Evolutionary conservation across 2,113 vertebrate species (phyloP).

Genomic region (Natator depressus): DNA sequence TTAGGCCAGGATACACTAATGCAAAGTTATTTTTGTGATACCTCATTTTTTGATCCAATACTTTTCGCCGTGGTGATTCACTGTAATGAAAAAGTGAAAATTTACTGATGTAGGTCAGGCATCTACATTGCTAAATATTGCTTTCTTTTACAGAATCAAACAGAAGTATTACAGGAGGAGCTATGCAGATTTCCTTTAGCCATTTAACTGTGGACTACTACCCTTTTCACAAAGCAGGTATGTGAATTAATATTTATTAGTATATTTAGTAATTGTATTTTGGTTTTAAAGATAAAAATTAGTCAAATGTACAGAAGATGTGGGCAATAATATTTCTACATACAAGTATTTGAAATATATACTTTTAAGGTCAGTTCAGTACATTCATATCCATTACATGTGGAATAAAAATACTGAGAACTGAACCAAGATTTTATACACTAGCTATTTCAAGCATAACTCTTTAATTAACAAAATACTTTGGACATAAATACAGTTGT

Average conservation of each 20-base stretch:
- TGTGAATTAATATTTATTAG: not conserved
- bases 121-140: not conserved
- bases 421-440: not conserved
- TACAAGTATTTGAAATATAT: not conserved
- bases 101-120: not conserved
- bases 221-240: slow-evolving; percentile 97
- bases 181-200: slow-evolving; percentile 98
- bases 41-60: not conserved
- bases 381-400: not conserved
- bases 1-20: not conserved
- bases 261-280: not conserved
- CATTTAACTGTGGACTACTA: slow-evolving; percentile 96
- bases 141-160: slow-evolving; percentile 81
- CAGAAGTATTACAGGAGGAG: slow-evolving; percentile 91
- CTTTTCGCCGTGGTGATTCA: not conserved
- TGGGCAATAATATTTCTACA: not conserved
- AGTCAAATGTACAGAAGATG: not conserved
- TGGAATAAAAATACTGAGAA: not conserved
- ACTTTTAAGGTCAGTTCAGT: not conserved
- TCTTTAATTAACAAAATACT: slow-evolving; percentile 1
- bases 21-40: not conserved
- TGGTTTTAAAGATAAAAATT: not conserved
- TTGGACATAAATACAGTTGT: not conserved
- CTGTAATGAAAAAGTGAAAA: not conserved
- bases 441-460: not conserved